Conservation (phyloP, 35 echinoderm and acorn worm genomes). For the Antedon bifida region DNA sequence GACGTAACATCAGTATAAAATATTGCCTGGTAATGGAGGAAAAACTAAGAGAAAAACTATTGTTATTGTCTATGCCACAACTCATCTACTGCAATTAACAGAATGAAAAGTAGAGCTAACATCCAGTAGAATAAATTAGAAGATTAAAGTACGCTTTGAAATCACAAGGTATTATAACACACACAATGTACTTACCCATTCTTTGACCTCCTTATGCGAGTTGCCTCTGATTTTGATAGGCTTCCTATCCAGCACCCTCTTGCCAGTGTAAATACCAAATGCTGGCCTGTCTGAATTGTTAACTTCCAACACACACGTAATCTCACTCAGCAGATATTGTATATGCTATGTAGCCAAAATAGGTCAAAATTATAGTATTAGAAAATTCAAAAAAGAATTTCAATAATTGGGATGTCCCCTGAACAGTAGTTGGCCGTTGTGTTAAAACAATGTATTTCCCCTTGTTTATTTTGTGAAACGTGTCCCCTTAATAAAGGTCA, state of each 20-base stretch:
- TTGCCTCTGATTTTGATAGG: constrained; percentile 54
- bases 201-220: constrained; percentile 63
- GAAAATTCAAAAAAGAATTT: too few species aligned
- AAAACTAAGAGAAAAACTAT: background rate
- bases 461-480: background rate
- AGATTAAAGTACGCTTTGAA: too few species aligned
- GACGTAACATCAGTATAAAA: background rate
- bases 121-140: too few species aligned
- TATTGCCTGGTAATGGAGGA: background rate
- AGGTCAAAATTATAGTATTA: background rate
- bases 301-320: constrained; percentile 66
- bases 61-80: too few species aligned
- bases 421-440: too few species aligned
- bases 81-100: too few species aligned
- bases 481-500: background rate
- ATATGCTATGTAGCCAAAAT: constrained; percentile 23
- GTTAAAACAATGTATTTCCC: background rate
- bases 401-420: too few species aligned
- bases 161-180: too few species aligned
- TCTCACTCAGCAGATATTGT: constrained; percentile 43
- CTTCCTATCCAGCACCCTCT: constrained; percentile 50
- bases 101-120: too few species aligned
- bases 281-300: constrained; percentile 40
- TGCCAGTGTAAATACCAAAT: constrained; percentile 80
- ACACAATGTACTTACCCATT: constrained; percentile 94